phyloP scores from a whole-genome alignment of 1,140 invertebrate genomes.

The Diachasmimorpha longicaudata region DNA sequence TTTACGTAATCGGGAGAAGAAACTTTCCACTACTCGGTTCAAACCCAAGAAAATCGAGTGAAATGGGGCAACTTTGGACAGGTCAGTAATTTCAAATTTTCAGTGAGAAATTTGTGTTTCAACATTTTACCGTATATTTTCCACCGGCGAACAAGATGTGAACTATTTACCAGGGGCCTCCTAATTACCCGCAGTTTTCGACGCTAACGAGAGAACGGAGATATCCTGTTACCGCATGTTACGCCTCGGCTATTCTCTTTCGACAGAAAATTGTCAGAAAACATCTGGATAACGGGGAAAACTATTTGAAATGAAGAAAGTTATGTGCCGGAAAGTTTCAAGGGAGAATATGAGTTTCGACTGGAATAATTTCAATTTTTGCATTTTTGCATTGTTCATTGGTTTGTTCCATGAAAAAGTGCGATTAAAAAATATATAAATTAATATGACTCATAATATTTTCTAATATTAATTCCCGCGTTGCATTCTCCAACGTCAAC shows the following conservation, averaged over 20 bases:
- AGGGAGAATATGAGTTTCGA: neutral
- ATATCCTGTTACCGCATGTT: neutral
- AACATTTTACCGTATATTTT: neutral
- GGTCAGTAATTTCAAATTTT: neutral
- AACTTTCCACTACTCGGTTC: no score
- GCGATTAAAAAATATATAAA: no score
- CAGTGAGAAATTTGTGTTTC: neutral
- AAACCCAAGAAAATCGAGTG: no score
- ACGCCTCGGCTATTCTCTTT: neutral
- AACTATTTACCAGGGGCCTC: slow-evolving; percentile 52
- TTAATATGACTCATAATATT: no score
- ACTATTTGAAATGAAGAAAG: neutral
- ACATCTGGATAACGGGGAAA: neutral
- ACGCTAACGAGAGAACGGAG: slow-evolving; percentile 39
- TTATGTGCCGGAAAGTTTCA: neutral
- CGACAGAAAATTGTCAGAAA: slow-evolving; percentile 1
- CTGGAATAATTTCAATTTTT: neutral
- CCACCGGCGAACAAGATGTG: slow-evolving; percentile 18
- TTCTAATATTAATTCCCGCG: no score
- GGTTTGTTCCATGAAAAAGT: no score
- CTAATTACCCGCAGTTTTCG: slow-evolving; percentile 55
- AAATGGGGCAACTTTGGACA: no score
- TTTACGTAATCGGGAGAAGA: no score
- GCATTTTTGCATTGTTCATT: neutral
- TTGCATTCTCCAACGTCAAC: no score